A percentile compares a stretch with the other conserved stretches of the same genome.
phyloP scores from a whole-genome alignment of 2,888 invertebrate genomes.

The Escarpia spicata region DNA sequence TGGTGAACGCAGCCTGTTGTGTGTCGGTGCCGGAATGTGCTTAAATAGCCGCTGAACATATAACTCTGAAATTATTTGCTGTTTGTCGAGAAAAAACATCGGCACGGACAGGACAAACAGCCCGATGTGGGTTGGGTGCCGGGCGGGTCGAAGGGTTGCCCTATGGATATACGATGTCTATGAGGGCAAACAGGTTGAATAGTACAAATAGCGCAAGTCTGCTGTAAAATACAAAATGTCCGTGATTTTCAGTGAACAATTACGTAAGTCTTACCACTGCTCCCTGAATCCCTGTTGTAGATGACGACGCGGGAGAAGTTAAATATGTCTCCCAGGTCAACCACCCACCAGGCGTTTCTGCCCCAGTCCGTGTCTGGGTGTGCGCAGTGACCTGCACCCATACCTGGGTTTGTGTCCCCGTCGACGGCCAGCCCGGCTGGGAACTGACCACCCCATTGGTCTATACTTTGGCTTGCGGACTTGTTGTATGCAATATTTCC shows the following conservation, averaged over 20 bases:
- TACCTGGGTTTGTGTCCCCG: constrained; percentile 29
- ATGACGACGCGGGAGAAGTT: constrained; percentile 30
- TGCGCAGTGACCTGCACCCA: constrained; percentile 19
- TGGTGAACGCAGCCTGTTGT: too few species aligned
- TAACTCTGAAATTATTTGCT: too few species aligned
- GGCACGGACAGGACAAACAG: too few species aligned
- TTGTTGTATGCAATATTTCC: background rate
- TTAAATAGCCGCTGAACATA: too few species aligned
- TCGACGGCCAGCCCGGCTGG: constrained; percentile 34
- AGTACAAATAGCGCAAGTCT: background rate
- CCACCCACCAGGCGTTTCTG: constrained; percentile 31
- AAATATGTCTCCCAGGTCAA: constrained; percentile 25
- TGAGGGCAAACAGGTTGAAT: too few species aligned
- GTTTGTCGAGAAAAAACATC: too few species aligned
- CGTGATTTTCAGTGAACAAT: background rate
- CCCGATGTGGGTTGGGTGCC: too few species aligned
- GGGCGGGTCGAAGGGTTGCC: too few species aligned
- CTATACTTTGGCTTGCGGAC: background rate
- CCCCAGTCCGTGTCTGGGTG: background rate
- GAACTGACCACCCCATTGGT: background rate
- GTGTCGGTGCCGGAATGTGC: too few species aligned
- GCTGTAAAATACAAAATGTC: background rate
- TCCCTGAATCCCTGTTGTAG: constrained; percentile 19
- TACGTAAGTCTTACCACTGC: background rate
- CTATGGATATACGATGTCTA: too few species aligned